Percentiles rank a stretch among this genome's conserved stretches.
Evolutionary conservation across 2,888 invertebrate species (phyloP).

Genomic region (Lobophora halterata): DNA sequence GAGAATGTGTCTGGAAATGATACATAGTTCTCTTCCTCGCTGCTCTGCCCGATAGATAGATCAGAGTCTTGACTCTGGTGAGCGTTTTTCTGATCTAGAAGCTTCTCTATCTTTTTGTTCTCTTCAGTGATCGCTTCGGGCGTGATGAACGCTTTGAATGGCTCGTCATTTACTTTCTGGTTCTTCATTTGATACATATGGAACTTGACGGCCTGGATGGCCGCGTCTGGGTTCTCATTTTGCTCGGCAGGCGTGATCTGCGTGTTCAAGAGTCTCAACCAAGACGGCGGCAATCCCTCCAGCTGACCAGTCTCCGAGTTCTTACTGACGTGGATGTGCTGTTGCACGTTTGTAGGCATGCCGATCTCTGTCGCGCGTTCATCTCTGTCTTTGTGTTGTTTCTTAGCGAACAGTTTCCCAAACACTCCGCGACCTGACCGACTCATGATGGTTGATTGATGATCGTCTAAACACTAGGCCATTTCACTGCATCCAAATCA

Average conservation of each 20-base stretch:
- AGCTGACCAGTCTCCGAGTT: conserved; percentile 91
- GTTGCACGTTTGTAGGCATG: conserved; percentile 91
- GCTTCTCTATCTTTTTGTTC: conserved; percentile 89
- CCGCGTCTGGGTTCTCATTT: conserved; percentile 93
- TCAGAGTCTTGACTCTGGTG: conserved; percentile 84
- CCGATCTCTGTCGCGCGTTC: conserved; percentile 86
- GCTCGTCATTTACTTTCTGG: conserved; percentile 86
- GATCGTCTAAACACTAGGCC: conserved; percentile 50
- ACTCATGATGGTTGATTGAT: conserved; percentile 65
- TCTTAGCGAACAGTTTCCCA: conserved; percentile 75
- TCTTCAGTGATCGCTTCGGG: conserved; percentile 90
- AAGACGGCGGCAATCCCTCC: conserved; percentile 91
- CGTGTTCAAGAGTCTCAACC: conserved; percentile 89
- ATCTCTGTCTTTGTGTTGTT: conserved; percentile 62
- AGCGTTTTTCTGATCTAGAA: conserved; percentile 86
- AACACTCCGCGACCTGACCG: conserved; percentile 73
- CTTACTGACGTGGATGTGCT: conserved; percentile 92
- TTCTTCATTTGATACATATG: conserved; percentile 94
- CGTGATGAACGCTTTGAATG: conserved; percentile 90
- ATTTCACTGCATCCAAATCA: conserved; percentile 52
- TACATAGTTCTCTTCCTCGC: conserved; percentile 78
- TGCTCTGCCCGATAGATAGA: conserved; percentile 74
- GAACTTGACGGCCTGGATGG: conserved; percentile 93
- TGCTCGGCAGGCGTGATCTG: conserved; percentile 94
- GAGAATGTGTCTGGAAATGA: conserved; percentile 59